These are phyloP conservation scores for Corythoichthys intestinalis DNA, from an alignment of 2,113 vertebrate species.

Conservation along the genomic window DNA sequence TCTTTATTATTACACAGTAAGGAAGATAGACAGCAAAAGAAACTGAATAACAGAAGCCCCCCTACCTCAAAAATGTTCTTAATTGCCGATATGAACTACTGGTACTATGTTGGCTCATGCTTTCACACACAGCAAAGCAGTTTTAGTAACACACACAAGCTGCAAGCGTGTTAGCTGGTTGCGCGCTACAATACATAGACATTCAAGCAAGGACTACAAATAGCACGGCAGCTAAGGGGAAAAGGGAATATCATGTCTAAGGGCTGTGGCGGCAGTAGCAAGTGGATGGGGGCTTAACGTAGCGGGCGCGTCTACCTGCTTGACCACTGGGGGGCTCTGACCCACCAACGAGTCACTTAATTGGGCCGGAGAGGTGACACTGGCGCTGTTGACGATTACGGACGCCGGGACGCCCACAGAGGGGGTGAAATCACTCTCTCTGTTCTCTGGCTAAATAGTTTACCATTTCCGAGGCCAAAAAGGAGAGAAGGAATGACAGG, in stretches of 20 bases:
- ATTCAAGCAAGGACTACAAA: conserved; percentile 33
- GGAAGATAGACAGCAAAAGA: too few species aligned
- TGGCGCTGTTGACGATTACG: conserved; percentile 88
- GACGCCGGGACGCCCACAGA: conserved; percentile 82
- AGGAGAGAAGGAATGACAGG: conserved; percentile 37
- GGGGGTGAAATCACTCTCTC: conserved; percentile 73
- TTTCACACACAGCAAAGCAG: conserved; percentile 22
- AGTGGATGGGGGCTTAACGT: conserved; percentile 67
- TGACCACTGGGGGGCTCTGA: conserved; percentile 74
- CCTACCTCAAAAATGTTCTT: too few species aligned
- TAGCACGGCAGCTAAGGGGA: conserved; percentile 30
- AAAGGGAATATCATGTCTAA: conserved; percentile 56
- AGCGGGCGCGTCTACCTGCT: conserved; percentile 79
- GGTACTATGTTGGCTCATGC: conserved; percentile 16
- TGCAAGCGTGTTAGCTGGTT: conserved; percentile 36
- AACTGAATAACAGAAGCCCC: too few species aligned
- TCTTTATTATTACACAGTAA: background rate
- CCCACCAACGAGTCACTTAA: conserved; percentile 68
- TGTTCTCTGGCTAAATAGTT: conserved; percentile 73
- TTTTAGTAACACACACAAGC: conserved; percentile 36
- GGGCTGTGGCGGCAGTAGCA: conserved; percentile 62
- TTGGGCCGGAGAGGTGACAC: conserved; percentile 65
- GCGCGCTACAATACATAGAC: conserved; percentile 3
- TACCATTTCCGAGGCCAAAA: conserved; percentile 57
- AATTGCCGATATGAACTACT: too few species aligned